Evolutionary conservation across 2,797 vertebrate genomes (phyloP), one percentile per base, ranked within the genome.

Genomic region (Myotis findleyi): DNA sequence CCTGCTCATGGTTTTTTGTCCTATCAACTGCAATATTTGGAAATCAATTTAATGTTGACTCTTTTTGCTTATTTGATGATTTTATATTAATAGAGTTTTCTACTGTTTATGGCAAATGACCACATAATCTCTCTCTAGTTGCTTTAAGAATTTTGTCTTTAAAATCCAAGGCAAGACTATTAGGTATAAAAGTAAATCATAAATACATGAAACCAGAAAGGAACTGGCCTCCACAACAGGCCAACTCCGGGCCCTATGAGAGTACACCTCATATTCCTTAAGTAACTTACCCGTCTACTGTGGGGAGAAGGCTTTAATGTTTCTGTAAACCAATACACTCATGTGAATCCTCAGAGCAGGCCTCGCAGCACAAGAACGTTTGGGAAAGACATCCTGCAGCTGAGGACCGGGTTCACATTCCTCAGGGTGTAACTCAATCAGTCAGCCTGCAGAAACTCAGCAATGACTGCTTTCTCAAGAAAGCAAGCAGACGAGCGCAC

Each of bases 241-340:
- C 88, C 62, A 57, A 10, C 23, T 30, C 14, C 11, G 1, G 17
- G 51, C n/a, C 88, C 82, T 30, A 7, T 3, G 75, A 87, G 55
- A 93, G 23, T 12, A 53, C 62, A 84, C 41, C 80, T 96, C 89
- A 68, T 10, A 64, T 66, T 14, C 79, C 71, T 47, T 51, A 91
- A 89, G 90, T 75, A 83, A 79, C 25, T 68, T 11, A 30, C 72
- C 76, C 89, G 62, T 66, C 53, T 59, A 62, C 73, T 17, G 23
- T 33, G 38, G n/a, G 68, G 44, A 18, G 51, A 81, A n/a, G 2
- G 41, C 72, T 73, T 95, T 68, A 36, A 44, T 69, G 41, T 30
- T 89, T 62, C 44, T 95, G 87, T 76, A 94, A 96, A 80, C 95
- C 76, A 77, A 96, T 62, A 77, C 2, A 5, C 71, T 87, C 51